Percentiles rank a stretch among this genome's conserved stretches.
Evolutionary conservation across 2,797 vertebrate species (phyloP).

Genomic region (Bradypus variegatus): DNA sequence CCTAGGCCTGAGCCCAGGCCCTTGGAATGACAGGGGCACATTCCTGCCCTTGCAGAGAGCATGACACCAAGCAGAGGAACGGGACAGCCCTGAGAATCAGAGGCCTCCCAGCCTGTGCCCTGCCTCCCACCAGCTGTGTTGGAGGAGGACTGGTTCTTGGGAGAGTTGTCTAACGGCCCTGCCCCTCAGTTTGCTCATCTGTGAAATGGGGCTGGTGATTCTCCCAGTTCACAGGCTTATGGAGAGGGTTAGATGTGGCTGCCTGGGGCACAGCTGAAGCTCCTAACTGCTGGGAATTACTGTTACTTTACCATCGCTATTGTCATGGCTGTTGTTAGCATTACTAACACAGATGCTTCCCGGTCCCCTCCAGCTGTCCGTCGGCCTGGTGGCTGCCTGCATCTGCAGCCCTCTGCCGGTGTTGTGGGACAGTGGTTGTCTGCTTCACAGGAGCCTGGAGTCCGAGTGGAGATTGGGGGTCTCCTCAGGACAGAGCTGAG

Average conservation of each 20-base stretch:
- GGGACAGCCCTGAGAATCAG: background rate
- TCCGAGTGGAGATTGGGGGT: rapidly evolving
- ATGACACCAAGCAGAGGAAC: rapidly evolving
- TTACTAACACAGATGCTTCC: background rate
- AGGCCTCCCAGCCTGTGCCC: background rate
- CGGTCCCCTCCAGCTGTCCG: background rate
- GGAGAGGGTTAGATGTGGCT: background rate
- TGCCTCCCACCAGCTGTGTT: background rate
- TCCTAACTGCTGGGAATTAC: no score
- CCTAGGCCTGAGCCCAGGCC: background rate
- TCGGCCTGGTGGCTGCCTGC: background rate
- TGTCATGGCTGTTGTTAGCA: background rate
- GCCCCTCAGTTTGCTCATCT: background rate
- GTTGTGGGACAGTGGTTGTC: no score
- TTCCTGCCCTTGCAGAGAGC: background rate
- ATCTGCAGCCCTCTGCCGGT: background rate
- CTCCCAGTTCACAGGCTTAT: background rate
- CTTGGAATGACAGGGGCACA: background rate
- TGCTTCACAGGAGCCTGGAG: background rate
- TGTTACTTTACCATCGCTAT: background rate
- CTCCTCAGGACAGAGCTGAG: rapidly evolving
- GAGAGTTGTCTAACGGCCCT: background rate
- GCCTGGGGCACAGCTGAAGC: background rate
- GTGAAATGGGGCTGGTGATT: background rate
- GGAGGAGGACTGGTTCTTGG: background rate